Evolutionary conservation across 1,140 invertebrate genomes (phyloP).

Genomic region (Conus betulinus): DNA sequence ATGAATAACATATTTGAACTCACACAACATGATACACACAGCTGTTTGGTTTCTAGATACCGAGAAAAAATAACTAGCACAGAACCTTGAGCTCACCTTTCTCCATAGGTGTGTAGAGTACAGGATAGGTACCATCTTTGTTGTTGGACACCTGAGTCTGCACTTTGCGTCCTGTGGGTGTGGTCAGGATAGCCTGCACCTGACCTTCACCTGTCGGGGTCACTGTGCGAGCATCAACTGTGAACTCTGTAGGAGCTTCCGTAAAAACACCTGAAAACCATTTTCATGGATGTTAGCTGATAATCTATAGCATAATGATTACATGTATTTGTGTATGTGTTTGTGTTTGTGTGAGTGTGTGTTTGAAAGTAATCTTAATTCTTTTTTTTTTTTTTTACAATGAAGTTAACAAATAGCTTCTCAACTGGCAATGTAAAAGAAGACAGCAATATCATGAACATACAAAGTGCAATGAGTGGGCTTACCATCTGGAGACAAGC

Average conservation of each 20-base stretch:
- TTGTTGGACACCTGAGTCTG: conserved; percentile 86
- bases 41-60: too few relatives aligned
- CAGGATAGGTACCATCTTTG: conserved; percentile 87
- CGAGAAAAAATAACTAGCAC: neutral
- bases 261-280: conserved; percentile 84
- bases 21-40: too few relatives aligned
- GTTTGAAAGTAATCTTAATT: neutral
- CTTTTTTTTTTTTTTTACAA: neutral
- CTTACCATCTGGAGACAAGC: conserved; percentile 84
- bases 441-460: too few relatives aligned
- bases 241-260: conserved; percentile 89
- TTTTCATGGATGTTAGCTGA: too few relatives aligned
- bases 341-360: neutral
- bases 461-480: neutral
- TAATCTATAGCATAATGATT: too few relatives aligned
- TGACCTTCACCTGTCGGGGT: conserved; percentile 81
- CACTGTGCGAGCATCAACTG: conserved; percentile 86
- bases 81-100: conserved; percentile 78
- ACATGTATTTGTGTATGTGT: neutral
- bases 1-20: too few relatives aligned
- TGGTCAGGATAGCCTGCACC: conserved; percentile 87
- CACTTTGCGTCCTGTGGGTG: conserved; percentile 85
- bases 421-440: too few relatives aligned
- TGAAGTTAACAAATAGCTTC: too few relatives aligned
- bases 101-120: conserved; percentile 90